Evolutionary conservation across 1,140 invertebrate genomes (phyloP).

Genomic region (Papilio xuthus): DNA sequence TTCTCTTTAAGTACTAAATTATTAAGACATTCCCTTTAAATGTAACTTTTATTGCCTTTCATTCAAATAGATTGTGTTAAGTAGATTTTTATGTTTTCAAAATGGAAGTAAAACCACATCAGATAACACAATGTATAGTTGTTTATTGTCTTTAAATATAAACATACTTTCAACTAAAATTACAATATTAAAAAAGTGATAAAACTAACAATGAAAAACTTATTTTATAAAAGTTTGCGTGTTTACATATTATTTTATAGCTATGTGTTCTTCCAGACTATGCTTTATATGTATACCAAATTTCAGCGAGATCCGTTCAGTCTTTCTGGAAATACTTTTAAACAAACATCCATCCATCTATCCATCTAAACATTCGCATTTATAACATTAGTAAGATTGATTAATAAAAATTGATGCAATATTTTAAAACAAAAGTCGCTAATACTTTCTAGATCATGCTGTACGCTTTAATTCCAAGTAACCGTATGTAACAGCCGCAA

Average conservation of each 20-base stretch:
- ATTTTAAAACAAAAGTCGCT: not conserved
- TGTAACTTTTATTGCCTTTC: conserved; percentile 8
- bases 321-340: no score
- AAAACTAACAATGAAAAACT: not conserved
- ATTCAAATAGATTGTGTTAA: conserved; percentile 1
- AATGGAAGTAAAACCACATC: not conserved
- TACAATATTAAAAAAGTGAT: not conserved
- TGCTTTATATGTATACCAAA: no score
- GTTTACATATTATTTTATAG: not conserved
- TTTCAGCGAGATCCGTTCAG: no score
- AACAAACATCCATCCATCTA: no score
- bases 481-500: no score
- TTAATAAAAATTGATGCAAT: not conserved
- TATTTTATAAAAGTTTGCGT: not conserved
- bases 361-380: no score
- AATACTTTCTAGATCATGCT: not conserved
- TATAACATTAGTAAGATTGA: no score
- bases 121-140: not conserved
- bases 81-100: conserved; percentile 6
- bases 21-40: not conserved
- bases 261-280: no score
- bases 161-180: not conserved
- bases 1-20: conserved; percentile 7
- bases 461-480: no score
- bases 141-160: not conserved